Percentiles rank a stretch among this genome's conserved stretches.
These are phyloP conservation scores for Leptinotarsa texana DNA, from an alignment of 1,140 invertebrate genomes.

Conservation along the genomic window DNA sequence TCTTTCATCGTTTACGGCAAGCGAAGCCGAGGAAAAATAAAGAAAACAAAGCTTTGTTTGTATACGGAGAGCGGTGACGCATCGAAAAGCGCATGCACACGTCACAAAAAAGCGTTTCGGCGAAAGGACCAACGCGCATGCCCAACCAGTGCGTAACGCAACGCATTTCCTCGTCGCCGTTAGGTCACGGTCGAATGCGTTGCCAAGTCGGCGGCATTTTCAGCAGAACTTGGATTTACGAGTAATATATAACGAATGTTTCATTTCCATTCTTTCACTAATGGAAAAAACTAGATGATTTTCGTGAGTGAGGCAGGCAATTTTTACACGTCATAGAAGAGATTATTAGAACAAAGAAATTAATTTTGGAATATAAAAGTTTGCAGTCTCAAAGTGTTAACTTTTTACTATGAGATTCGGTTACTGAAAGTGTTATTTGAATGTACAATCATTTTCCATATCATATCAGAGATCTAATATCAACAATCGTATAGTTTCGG, in stretches of 20 bases:
- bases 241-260: not conserved
- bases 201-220: slow-evolving; percentile 20
- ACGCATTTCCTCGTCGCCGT: slow-evolving; percentile 45
- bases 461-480: too few relatives aligned
- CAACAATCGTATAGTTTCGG: too few relatives aligned
- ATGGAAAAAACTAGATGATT: not conserved
- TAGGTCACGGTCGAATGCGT: slow-evolving; percentile 42
- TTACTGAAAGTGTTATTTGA: too few relatives aligned
- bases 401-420: too few relatives aligned
- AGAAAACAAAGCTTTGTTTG: slow-evolving; percentile 16
- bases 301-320: not conserved
- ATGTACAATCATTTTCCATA: too few relatives aligned
- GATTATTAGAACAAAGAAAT: too few relatives aligned
- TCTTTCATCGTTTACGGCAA: slow-evolving; percentile 2
- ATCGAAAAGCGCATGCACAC: slow-evolving; percentile 19
- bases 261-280: not conserved
- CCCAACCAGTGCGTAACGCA: slow-evolving; percentile 32
- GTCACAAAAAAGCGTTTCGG: slow-evolving; percentile 17
- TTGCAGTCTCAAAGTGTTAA: too few relatives aligned
- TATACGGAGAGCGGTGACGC: slow-evolving; percentile 20
- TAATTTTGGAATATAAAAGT: too few relatives aligned
- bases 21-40: slow-evolving; percentile 7
- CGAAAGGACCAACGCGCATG: slow-evolving; percentile 2
- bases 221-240: slow-evolving; percentile 5
- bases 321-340: not conserved